phyloP scores from a whole-genome alignment of 2,888 invertebrate genomes.

The Heliconius hortense region DNA sequence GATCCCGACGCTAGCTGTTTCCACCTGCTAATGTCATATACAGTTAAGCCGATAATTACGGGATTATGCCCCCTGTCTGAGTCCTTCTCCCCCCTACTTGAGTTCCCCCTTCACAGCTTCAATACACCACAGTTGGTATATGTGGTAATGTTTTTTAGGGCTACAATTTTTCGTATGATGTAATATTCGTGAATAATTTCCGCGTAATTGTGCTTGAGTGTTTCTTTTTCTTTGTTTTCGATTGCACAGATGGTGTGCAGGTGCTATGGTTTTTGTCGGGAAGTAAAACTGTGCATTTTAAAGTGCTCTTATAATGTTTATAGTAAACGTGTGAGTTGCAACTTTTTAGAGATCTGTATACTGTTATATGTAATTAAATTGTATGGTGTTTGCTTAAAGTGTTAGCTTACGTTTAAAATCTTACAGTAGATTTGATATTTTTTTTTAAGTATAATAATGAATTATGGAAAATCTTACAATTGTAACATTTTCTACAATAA shows the following conservation, averaged over 20 bases:
- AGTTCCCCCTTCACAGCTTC: constrained; percentile 64
- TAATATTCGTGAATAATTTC: constrained; percentile 64
- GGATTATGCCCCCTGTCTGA: constrained; percentile 68
- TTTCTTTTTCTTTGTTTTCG: constrained; percentile 47
- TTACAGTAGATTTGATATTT: too few relatives aligned
- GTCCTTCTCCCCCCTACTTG: constrained; percentile 53
- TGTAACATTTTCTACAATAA: not conserved
- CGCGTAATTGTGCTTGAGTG: constrained; percentile 54
- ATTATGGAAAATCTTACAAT: too few relatives aligned
- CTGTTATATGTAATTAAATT: not conserved
- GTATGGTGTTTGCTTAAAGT: not conserved
- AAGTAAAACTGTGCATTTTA: constrained; percentile 39
- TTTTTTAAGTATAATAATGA: too few relatives aligned
- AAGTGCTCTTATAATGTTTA: constrained; percentile 38
- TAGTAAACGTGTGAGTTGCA: constrained; percentile 6
- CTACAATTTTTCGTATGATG: constrained; percentile 74
- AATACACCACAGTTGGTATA: constrained; percentile 68
- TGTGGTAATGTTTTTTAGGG: constrained; percentile 76
- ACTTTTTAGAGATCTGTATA: not conserved
- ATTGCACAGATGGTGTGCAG: constrained; percentile 43
- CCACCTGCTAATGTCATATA: constrained; percentile 78
- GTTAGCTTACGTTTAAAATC: not conserved
- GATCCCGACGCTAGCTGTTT: constrained; percentile 56
- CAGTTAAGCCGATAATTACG: constrained; percentile 80
- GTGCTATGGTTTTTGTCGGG: constrained; percentile 42